A percentile compares a stretch with the other conserved stretches of the same genome.
Conservation (phyloP, 2,888 invertebrate species). For the Eilema griseolum region DNA sequence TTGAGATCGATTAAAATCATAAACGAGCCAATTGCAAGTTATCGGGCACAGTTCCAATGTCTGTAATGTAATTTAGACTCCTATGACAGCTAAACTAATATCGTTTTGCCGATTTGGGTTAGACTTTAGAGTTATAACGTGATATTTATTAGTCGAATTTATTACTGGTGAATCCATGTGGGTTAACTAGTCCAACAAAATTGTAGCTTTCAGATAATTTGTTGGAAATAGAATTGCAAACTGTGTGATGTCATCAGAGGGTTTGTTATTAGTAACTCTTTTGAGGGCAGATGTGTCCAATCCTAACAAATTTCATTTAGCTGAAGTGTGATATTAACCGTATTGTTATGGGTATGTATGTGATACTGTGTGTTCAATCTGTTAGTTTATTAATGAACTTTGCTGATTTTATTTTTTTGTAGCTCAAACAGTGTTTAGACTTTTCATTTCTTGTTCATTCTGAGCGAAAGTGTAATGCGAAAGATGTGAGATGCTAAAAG, state of each 20-base stretch:
- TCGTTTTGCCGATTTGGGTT: background rate
- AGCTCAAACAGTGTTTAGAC: no score
- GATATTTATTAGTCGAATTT: background rate
- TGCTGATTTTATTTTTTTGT: no score
- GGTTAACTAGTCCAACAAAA: background rate
- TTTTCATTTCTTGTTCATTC: no score
- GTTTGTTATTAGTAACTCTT: background rate
- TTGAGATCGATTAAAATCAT: no score
- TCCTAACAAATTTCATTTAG: slow-evolving; percentile 1
- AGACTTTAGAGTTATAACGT: background rate
- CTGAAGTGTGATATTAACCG: background rate
- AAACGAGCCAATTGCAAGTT: background rate
- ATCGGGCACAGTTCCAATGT: background rate
- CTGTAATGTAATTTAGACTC: slow-evolving; percentile 1
- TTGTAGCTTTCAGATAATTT: background rate
- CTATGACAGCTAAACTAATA: background rate
- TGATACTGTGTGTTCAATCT: background rate
- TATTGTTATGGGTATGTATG: background rate
- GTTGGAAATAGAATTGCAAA: background rate
- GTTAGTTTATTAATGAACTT: background rate
- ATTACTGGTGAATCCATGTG: background rate
- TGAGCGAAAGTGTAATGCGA: no score
- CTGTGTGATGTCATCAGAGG: background rate
- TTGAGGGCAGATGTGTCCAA: background rate
- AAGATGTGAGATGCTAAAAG: no score